Conservation (phyloP, 2,113 vertebrate species). For the Pachyramphus minor region DNA sequence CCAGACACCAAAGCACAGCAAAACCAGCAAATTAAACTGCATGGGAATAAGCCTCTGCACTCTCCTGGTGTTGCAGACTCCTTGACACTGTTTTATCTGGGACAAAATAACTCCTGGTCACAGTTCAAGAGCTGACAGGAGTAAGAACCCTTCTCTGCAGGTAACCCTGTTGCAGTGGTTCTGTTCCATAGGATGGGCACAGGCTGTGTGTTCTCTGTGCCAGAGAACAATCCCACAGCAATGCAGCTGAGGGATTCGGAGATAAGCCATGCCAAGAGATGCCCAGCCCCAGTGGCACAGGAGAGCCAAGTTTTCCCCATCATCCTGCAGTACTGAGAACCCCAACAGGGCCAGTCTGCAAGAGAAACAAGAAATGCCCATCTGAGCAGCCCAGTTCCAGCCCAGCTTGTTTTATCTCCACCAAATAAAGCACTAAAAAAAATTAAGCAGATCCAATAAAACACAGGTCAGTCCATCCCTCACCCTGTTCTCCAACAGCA, state of each 20-base stretch:
- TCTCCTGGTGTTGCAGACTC: neutral
- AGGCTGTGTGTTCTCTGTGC: neutral
- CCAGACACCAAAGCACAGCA: neutral
- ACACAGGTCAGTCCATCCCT: neutral
- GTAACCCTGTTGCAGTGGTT: neutral
- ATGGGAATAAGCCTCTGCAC: neutral
- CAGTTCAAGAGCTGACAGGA: neutral
- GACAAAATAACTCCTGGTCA: neutral
- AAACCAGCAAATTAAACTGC: neutral
- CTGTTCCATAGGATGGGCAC: neutral
- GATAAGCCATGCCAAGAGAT: neutral
- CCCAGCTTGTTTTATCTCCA: neutral
- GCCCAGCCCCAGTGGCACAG: neutral
- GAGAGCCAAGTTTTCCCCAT: neutral
- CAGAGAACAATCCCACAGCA: neutral
- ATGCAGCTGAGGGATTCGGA: neutral
- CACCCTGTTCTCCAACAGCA: neutral
- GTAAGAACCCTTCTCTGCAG: neutral
- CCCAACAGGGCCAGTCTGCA: neutral
- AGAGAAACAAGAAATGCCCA: neutral
- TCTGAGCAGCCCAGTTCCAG: neutral
- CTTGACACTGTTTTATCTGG: neutral
- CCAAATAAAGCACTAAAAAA: neutral
- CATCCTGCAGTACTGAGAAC: neutral
- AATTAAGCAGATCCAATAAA: neutral